Evolutionary conservation across 2,888 invertebrate species (phyloP).

Genomic region (Mythimna impura): DNA sequence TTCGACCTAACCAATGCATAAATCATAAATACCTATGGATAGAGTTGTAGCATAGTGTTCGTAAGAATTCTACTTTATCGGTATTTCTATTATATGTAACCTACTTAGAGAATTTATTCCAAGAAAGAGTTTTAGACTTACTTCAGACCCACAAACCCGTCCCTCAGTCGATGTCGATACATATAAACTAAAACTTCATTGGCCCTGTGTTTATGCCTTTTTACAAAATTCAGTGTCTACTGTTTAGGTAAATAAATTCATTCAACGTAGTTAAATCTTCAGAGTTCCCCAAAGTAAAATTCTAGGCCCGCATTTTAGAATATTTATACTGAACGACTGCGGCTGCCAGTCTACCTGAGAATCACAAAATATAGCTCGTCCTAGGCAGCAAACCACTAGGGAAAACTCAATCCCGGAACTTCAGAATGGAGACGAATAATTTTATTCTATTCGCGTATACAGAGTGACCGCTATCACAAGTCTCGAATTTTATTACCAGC

Average conservation of each 20-base stretch:
- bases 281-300: constrained; percentile 1
- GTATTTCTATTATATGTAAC: not conserved
- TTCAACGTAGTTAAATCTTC: not conserved
- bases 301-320: not conserved
- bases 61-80: not conserved
- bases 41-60: not conserved
- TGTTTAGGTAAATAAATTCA: constrained; percentile 1
- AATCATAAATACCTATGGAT: constrained; percentile 5
- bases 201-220: not conserved
- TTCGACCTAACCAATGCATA: constrained; percentile 24
- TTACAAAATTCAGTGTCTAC: not conserved
- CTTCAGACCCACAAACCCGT: not conserved
- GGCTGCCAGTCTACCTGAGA: not conserved
- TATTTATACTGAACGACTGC: not conserved
- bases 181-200: not conserved
- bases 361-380: not conserved
- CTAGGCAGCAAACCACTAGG: not conserved
- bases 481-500: not conserved
- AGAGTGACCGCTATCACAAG: not conserved
- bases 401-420: not conserved
- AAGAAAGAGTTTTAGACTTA: not conserved
- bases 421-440: constrained; percentile 5
- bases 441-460: not conserved
- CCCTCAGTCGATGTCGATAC: not conserved
- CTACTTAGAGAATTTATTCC: not conserved